Base-by-base conservation (phyloP, 2,113 vertebrate genomes). In the Plotosus lineatus region DNA sequence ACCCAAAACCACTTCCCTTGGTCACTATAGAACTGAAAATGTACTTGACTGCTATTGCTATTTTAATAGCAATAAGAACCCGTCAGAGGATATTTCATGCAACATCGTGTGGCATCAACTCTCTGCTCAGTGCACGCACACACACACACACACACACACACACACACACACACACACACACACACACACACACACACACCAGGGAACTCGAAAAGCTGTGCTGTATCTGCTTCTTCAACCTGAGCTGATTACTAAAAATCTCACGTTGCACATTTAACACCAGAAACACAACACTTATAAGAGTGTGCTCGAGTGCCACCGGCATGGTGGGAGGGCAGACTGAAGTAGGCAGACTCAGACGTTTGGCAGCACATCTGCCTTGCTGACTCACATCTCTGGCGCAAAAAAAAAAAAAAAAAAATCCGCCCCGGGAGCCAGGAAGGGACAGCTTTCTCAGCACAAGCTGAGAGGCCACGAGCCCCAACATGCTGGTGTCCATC, bases 341-440 rank as follows among this genome's bases (percentile, higher is more conserved):
- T 61, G 77, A 60, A 55, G 60, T 48, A 36, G 65, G 77, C 80
- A 71, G 71, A 66, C 75, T 75, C 73, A 80, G 74, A 69, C 36
- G 58, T n/a, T 73, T 84, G 87, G 71, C 56, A 50, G 28, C 11
- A 3, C 17, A 14, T 60, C n/a, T 31, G 40, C 42, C 28, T 19
- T 68, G 60, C 83, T 86, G 85, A 86, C 82, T 88, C 87, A 88
- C 78, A 66, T 72, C 72, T 58, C 69, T 75, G 82, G 58, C 80
- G 38, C 28, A 55, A 31, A 55, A 38, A 50, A 17, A 44, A 40
- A n/a, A n/a, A n/a, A n/a, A n/a, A n/a, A n/a, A n/a, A n/a, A n/a
- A n/a, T n/a, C n/a, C n/a, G 42, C 33, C 51, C 56, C 58, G 31
- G 38, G 77, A 55, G 80, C 50, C 56, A 82, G 69, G 78, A 83